Evolutionary conservation across 2,113 vertebrate species (phyloP), one percentile per base, ranked within the genome.

Genomic region (Erythrocercus mccallii): DNA sequence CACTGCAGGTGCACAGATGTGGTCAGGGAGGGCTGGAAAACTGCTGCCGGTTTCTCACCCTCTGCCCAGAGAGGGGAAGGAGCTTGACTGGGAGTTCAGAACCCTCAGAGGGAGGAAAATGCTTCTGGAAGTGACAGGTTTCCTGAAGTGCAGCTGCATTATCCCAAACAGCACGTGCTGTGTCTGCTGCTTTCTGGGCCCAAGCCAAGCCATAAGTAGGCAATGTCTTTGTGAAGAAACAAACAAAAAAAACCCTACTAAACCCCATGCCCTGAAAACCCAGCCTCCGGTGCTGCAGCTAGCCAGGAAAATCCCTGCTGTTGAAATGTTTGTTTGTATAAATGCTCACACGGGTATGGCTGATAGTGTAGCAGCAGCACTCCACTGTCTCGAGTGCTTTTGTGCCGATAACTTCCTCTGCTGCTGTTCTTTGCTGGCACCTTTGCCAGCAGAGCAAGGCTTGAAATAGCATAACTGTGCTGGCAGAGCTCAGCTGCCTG

Each of bases 291-390:
- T 64, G 47, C 42, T 71, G 48, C 37, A 81, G 47, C 40, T 69
- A 58, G 48, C 50, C n/a, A 54, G 77, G 91, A 95, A 81, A 86
- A 91, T 64, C 86, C 77, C 70, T 86, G 73, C 77, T 89, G 73
- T 71, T 78, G 95, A 79, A 71, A 68, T 44, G 73, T 70, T 85
- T 88, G 72, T 77, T 90, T 65, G 57, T 56, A 23, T 54, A 60
- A 81, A 60, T 22, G 57, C 80, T 90, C 42, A 40, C 71, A 80
- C 0, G 16, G 37, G 28, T 35, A 56, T 9, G 57, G 68, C 64
- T 24, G 73, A 88, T 88, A 86, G 72, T 5, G 0, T 1, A 76
- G 53, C 82, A 44, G 82, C 60, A 66, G 51, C 20, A 5, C 82
- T 85, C 35, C 25, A 4, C 11, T 22, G 11, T 82, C 71, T 88